phyloP scores from a whole-genome alignment of 2,888 invertebrate genomes.

The Laspeyria flexula region DNA sequence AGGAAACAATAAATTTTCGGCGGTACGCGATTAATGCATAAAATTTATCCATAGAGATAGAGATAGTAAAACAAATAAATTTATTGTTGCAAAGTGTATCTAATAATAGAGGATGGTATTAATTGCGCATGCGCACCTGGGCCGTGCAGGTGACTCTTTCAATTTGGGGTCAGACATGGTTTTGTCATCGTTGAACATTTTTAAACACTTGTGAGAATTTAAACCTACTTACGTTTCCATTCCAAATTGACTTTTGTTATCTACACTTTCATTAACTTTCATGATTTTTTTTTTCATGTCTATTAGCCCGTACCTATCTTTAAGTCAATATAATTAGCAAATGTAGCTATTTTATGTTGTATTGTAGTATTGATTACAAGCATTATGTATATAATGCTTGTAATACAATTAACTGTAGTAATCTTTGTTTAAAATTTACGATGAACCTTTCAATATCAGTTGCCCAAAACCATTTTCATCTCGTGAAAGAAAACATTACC shows the following conservation, averaged over 20 bases:
- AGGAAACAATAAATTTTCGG: constrained; percentile 62
- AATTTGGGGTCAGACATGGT: constrained; percentile 78
- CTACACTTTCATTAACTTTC: neutral
- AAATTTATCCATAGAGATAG: constrained; percentile 56
- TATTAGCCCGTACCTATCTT: too few relatives aligned
- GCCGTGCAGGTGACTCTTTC: constrained; percentile 75
- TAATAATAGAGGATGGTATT: constrained; percentile 78
- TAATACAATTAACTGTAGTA: too few relatives aligned
- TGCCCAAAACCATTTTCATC: too few relatives aligned
- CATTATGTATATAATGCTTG: too few relatives aligned
- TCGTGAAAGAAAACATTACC: too few relatives aligned
- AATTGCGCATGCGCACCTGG: constrained; percentile 81
- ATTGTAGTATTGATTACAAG: too few relatives aligned
- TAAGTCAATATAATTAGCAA: too few relatives aligned
- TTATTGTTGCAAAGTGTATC: constrained; percentile 55
- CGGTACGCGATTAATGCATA: constrained; percentile 49
- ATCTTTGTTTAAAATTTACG: too few relatives aligned
- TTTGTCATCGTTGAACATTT: constrained; percentile 64
- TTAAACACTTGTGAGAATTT: constrained; percentile 64
- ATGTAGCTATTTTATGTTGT: too few relatives aligned
- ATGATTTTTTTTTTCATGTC: too few relatives aligned
- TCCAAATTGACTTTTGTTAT: constrained; percentile 12
- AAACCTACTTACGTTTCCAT: constrained; percentile 39
- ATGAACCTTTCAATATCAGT: too few relatives aligned
- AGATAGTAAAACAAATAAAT: constrained; percentile 74